phyloP scores from a whole-genome alignment of 2,113 vertebrate genomes.

The Alexandromys fortis region DNA sequence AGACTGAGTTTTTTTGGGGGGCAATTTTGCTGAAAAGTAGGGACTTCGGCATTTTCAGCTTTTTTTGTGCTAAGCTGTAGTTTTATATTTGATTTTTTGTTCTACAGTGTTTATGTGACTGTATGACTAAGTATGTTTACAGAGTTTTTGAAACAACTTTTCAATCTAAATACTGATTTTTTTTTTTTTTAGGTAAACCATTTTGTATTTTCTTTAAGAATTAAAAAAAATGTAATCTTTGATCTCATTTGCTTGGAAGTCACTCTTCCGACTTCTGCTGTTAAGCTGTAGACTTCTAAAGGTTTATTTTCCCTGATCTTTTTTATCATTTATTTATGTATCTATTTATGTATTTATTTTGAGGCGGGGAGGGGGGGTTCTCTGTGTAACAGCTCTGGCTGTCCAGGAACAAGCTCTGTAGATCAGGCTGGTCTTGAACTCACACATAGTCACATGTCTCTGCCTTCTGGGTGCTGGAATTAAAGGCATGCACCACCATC shows the following conservation, averaged over 20 bases:
- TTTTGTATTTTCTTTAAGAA: constrained; percentile 19
- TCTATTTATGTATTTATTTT: no score
- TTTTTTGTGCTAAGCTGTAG: constrained; percentile 1
- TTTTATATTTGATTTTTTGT: constrained; percentile 22
- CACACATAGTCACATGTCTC: no score
- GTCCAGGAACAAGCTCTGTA: no score
- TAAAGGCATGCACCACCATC: no score
- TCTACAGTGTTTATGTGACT: background rate
- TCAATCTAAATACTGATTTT: background rate
- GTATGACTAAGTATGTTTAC: background rate
- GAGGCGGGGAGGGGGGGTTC: no score
- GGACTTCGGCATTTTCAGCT: background rate
- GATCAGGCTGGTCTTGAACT: no score
- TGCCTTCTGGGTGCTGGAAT: no score
- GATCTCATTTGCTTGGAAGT: constrained; percentile 5
- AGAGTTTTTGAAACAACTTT: background rate
- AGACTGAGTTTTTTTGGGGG: background rate
- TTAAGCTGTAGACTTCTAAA: constrained; percentile 1
- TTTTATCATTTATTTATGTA: no score
- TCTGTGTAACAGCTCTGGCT: no score
- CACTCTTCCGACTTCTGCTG: background rate
- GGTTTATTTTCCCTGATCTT: background rate
- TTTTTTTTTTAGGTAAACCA: background rate
- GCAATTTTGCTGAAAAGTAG: background rate
- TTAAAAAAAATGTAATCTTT: constrained; percentile 18